Base-by-base conservation (phyloP, 1,140 invertebrate species). In the Neodiprion fabricii region DNA sequence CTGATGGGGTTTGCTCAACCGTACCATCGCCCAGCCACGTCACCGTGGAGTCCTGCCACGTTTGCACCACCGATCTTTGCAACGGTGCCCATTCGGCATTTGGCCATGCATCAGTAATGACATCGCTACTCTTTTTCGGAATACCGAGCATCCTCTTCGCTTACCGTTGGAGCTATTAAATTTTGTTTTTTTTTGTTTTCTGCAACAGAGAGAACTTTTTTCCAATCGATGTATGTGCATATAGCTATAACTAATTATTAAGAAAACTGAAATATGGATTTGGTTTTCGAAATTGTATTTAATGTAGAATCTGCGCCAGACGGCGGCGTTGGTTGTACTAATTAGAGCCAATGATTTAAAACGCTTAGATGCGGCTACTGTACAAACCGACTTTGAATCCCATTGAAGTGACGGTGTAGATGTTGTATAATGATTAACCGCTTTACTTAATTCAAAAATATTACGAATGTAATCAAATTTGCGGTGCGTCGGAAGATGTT, bases 21-120 rank as follows among this genome's bases (percentile, higher is more conserved):
- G 83, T 83, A 48, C 81, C 87, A 17, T 84, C 88, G 9, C 86
- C 87, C 28, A 86, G 87, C 70, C 86, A 88, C 61, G 89, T 89
- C 75, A 85, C 89, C 4, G 83, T 90, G n/a, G 88, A 90, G 9
- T 92, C 91, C 80, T 89, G 88, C 73, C 81, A 89, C 73, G 85
- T 87, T 72, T 89, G 91, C 81, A 89, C 83, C 72, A 89, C 88
- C 70, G 87, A 89, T 78, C 88, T 90, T 72, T 92, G 91, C 79
- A 91, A 91, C 50, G 89, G 90, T 10, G 89, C 89, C 1, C 83
- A 87, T n/a, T 83, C 87, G 10, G 76, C 86, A 10, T 82, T 61
- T 4, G n/a, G 53, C 53, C 53, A 61, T 12, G n/a, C n/a, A 61
- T 61, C 53, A 61, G 82, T 40, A 87, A 87, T 17, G 78, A 86